Evolutionary conservation across 2,113 vertebrate genomes (phyloP), one percentile per base, ranked within the genome.

Genomic region (Phyllostomus hastatus): DNA sequence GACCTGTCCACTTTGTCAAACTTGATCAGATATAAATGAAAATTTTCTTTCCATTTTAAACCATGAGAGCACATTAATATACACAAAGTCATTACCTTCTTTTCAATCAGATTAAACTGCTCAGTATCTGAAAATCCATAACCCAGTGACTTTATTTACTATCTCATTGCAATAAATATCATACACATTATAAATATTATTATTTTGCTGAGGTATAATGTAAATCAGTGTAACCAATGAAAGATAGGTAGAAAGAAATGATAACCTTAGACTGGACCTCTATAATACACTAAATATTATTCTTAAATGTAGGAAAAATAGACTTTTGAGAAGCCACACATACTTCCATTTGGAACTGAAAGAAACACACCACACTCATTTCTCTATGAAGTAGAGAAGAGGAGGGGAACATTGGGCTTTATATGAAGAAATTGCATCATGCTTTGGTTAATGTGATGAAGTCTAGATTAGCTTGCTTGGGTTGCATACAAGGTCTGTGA

Each of bases 71-170:
- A 89, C 38, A 10, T 64, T 93, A 52, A 66, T 90, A 94, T 66
- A 84, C 22, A 84, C 43, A n/a, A 96, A 97, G 19, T 81, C 70
- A 92, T 92, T 96, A 84, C 16, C 89, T 35, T 86, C 76, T 59
- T 93, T 89, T 94, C 75, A 81, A 41, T 87, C 38, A 93, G 54
- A 97, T 96, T 93, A 96, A 96, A 96, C 28, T 76, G 75, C 38
- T 90, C 33, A 81, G 50, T 69, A 87, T 15, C 67, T 87, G n/a
- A 84, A 83, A 83, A 95, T 82, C 43, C 41, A 95, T 83, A 91
- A 76, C 17, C 43, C 14, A 3, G 41, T 43, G 31, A 94, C 46
- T 79, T 88, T 75, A 94, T 92, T 43, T 82, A 66, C 16, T 80
- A 69, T 94, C 61, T 93, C 11, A 79, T 31, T 66, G 14, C 8